Conservation (phyloP, 1,140 invertebrate species). For the Polypedilum pembai region DNA sequence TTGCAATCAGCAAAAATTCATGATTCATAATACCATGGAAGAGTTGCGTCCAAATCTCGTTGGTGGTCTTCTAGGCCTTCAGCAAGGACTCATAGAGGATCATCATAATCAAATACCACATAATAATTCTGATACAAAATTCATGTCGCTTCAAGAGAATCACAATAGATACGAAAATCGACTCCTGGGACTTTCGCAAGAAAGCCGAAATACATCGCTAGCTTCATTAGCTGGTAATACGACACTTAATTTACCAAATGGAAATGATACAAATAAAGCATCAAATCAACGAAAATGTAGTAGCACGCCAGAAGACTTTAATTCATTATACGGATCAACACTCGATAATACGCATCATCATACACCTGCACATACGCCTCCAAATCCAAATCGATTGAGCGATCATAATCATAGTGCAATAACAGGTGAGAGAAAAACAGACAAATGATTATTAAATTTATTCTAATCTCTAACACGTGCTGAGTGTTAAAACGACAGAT, state of each 20-base stretch:
- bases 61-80: conserved; percentile 64
- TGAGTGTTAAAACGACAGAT: neutral
- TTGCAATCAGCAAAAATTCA: conserved; percentile 51
- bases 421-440: conserved; percentile 27
- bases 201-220: conserved; percentile 42
- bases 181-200: conserved; percentile 42
- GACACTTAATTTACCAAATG: conserved; percentile 32
- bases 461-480: neutral
- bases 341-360: conserved; percentile 45
- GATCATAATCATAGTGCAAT: conserved; percentile 42
- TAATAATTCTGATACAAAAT: conserved; percentile 43
- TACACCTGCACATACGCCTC: conserved; percentile 54
- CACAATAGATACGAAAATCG: conserved; percentile 46
- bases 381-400: conserved; percentile 45
- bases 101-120: conserved; percentile 59
- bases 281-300: conserved; percentile 64
- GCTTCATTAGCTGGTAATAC: conserved; percentile 42
- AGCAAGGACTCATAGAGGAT: conserved; percentile 64
- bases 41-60: conserved; percentile 72
- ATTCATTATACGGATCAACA: conserved; percentile 56
- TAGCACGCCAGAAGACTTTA: conserved; percentile 73
- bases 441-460: neutral
- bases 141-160: conserved; percentile 48
- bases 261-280: conserved; percentile 42
- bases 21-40: conserved; percentile 57